Conservation (phyloP, 2,888 invertebrate species). For the Eurois occulta region DNA sequence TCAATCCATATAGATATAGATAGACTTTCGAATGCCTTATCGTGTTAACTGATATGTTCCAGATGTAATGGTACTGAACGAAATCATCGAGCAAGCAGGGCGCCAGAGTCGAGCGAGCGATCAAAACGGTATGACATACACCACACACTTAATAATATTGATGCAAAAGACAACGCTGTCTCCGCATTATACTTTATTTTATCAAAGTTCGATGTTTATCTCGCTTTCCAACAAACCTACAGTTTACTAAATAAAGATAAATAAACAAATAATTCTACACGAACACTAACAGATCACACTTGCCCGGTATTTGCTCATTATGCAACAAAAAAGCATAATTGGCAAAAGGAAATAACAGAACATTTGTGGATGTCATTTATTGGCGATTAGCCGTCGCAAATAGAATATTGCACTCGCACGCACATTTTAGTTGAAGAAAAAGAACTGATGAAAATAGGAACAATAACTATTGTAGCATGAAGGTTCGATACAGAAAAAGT, state of each 20-base stretch:
- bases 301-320: conserved; percentile 89
- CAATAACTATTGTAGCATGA: conserved; percentile 15
- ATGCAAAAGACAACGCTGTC: conserved; percentile 73
- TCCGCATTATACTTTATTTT: conserved; percentile 75
- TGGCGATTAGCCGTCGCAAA: conserved; percentile 63
- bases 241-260: conserved; percentile 59
- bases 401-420: conserved; percentile 69
- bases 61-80: conserved; percentile 99
- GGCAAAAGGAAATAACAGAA: conserved; percentile 78
- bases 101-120: conserved; percentile 96
- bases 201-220: conserved; percentile 69
- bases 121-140: conserved; percentile 94
- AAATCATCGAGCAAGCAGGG: conserved; percentile 98
- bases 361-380: conserved; percentile 89
- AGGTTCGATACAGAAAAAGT: not conserved
- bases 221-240: conserved; percentile 66
- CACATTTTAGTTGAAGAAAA: conserved; percentile 66
- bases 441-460: conserved; percentile 4
- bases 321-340: conserved; percentile 88
- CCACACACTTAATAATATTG: conserved; percentile 64
- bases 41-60: conserved; percentile 72
- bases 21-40: not conserved
- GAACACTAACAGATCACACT: conserved; percentile 73
- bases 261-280: conserved; percentile 58
- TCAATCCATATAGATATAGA: not conserved